A percentile compares a stretch with the other conserved stretches of the same genome.
Conservation (phyloP, 2,797 vertebrate genomes). For the Malurus splendens region DNA sequence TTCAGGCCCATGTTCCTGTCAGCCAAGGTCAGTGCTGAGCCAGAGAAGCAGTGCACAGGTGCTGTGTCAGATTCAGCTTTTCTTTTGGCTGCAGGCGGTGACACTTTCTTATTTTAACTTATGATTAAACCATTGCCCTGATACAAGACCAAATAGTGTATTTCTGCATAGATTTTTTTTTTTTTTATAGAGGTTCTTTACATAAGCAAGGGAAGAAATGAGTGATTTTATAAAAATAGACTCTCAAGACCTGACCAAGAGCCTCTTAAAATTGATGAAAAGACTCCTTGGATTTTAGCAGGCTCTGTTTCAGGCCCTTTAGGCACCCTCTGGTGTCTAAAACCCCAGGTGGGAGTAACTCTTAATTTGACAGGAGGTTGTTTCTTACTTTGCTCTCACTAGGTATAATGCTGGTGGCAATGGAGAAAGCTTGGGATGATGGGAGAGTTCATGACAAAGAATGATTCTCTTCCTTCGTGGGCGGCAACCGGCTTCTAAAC, state of each 20-base stretch:
- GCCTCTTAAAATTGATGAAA: neutral
- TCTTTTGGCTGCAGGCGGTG: slow-evolving; percentile 22
- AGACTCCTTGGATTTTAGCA: neutral
- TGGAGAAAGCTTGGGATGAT: neutral
- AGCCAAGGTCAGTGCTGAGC: slow-evolving; percentile 43
- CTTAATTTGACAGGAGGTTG: neutral
- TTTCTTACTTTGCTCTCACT: neutral
- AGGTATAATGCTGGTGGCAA: neutral
- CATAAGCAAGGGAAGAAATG: slow-evolving; percentile 23
- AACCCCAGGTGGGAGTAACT: neutral
- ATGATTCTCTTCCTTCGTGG: neutral
- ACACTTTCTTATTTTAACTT: slow-evolving; percentile 21
- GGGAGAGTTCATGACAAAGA: slow-evolving; percentile 12
- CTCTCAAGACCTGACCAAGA: neutral
- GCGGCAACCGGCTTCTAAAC: slow-evolving; percentile 2
- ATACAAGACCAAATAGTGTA: neutral
- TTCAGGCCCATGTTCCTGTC: slow-evolving; percentile 61
- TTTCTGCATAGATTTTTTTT: neutral
- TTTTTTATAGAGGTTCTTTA: neutral
- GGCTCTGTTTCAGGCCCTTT: neutral
- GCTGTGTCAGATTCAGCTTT: neutral
- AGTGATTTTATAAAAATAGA: neutral
- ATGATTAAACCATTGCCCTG: slow-evolving; percentile 7
- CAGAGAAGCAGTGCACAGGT: slow-evolving; percentile 19
- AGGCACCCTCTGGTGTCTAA: neutral